Evolutionary conservation across 2,797 vertebrate species (phyloP).

Genomic region (Erpetoichthys calabaricus): DNA sequence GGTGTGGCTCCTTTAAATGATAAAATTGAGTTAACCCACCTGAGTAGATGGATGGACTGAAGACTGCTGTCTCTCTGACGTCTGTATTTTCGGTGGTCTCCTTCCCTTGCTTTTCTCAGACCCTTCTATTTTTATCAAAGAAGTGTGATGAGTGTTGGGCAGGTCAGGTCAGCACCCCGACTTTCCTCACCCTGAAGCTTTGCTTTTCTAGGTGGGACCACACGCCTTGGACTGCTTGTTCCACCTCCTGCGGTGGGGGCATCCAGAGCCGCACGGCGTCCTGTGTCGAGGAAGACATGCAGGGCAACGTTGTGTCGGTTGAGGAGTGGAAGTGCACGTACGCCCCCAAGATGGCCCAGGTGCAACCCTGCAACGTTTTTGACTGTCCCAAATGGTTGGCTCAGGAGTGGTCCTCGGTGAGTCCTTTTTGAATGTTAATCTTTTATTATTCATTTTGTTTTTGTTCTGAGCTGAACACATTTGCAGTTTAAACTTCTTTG

Average conservation of each 20-base stretch:
- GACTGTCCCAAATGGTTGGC: constrained; percentile 92
- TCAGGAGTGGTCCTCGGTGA: constrained; percentile 95
- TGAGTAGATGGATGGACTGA: too few species aligned
- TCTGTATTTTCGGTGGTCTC: too few species aligned
- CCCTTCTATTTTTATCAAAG: too few species aligned
- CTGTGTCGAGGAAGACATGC: constrained; percentile 94
- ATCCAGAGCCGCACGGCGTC: constrained; percentile 83
- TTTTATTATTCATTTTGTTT: too few species aligned
- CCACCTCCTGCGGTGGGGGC: constrained; percentile 83
- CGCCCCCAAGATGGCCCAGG: constrained; percentile 67
- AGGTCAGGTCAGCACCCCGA: too few species aligned
- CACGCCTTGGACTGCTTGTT: constrained; percentile 92
- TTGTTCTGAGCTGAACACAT: too few species aligned
- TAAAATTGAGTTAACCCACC: too few species aligned
- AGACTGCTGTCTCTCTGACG: too few species aligned
- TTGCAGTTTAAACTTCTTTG: too few species aligned
- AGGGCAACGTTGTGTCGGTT: constrained; percentile 68
- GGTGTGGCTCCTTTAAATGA: too few species aligned
- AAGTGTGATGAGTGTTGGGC: too few species aligned
- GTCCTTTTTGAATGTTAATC: constrained; percentile 12
- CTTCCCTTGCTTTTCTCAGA: too few species aligned
- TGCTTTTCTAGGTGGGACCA: constrained; percentile 76
- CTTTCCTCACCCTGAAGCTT: background rate
- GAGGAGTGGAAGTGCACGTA: constrained; percentile 98
- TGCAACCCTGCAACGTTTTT: constrained; percentile 87